Base-by-base conservation (phyloP, 2,888 invertebrate species). In the Oligia strigilis region DNA sequence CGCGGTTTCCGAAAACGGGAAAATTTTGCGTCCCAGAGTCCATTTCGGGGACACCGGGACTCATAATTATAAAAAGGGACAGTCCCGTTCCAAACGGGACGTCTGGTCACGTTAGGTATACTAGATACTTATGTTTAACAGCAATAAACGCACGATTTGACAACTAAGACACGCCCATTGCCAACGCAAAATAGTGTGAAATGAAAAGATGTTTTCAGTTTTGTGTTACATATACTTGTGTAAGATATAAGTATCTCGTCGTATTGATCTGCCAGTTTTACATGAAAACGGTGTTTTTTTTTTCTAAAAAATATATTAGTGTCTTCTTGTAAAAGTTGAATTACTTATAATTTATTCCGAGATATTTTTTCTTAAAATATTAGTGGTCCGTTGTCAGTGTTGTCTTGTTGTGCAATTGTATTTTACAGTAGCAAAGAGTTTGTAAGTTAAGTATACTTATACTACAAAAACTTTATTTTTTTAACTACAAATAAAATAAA, bases 111-210 rank as follows among this genome's bases (percentile, higher is more conserved):
- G 29, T 29, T 29, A 29, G 29, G 4, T 60, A 17, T 46, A 36
- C 11, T 14, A 14, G 49, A 49, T 49, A 49, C 49, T 9, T 14
- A 40, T 43, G 19, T 75, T 43, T 58, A 23, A 64, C 43, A 62
- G 52, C 17, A 5, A 14, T 78, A 62, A 69, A 52, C 23, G 4
- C 6, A 9, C 36, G 4, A 49, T 40, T 55, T n/a, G 8, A 49
- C 64, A 13, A 40, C 8, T 72, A 23, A 11, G 17, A 49, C 5
- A 49, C n/a, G 75, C 36, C 0, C 17, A 71, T 71, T 66, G 23
- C 5, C 55, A n/a, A 11, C 2, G 23, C 19, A 60, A 82, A 76
- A 66, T 75, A 75, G 46, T 29, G 46, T 71, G 71, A 81, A 71
- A 76, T 55, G 0, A 76, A 75, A 66, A 66, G 0, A 13, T 13